phyloP scores from a whole-genome alignment of 1,140 invertebrate genomes.

The Hyles vespertilio region DNA sequence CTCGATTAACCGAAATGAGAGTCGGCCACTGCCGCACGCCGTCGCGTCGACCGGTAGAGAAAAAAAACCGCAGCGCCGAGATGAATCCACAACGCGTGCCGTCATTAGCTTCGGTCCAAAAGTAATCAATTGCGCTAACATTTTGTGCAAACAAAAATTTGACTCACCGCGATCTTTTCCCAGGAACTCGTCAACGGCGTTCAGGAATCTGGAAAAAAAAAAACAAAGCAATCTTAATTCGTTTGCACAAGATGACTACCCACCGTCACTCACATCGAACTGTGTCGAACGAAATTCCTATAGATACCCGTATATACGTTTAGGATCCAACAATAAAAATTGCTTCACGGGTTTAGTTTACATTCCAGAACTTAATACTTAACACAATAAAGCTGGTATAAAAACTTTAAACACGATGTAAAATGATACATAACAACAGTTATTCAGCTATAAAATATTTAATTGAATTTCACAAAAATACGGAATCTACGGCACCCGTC shows the following conservation, averaged over 20 bases:
- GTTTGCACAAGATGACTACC: too few species aligned
- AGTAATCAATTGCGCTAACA: constrained; percentile 34
- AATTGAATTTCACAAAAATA: constrained; percentile 71
- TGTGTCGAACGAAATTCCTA: not conserved
- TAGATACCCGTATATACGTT: not conserved
- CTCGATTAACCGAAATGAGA: not conserved
- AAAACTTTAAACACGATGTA: constrained; percentile 43
- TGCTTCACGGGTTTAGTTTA: constrained; percentile 3
- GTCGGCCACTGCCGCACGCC: constrained; percentile 8
- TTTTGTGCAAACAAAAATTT: constrained; percentile 34
- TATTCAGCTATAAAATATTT: constrained; percentile 55
- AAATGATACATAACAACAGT: constrained; percentile 55
- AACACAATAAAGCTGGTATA: constrained; percentile 38
- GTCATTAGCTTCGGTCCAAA: constrained; percentile 26
- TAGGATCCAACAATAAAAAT: constrained; percentile 3
- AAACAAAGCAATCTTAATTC: constrained; percentile 28
- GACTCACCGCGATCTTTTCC: constrained; percentile 50
- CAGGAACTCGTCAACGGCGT: constrained; percentile 51
- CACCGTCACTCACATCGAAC: not conserved
- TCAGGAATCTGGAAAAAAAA: constrained; percentile 58
- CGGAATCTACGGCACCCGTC: constrained; percentile 58
- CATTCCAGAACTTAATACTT: constrained; percentile 4
- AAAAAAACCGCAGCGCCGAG: constrained; percentile 33
- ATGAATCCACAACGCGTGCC: constrained; percentile 24
- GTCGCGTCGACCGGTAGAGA: constrained; percentile 10